Conservation (phyloP, 2,888 invertebrate genomes). For the Petrophora chlorosata region DNA sequence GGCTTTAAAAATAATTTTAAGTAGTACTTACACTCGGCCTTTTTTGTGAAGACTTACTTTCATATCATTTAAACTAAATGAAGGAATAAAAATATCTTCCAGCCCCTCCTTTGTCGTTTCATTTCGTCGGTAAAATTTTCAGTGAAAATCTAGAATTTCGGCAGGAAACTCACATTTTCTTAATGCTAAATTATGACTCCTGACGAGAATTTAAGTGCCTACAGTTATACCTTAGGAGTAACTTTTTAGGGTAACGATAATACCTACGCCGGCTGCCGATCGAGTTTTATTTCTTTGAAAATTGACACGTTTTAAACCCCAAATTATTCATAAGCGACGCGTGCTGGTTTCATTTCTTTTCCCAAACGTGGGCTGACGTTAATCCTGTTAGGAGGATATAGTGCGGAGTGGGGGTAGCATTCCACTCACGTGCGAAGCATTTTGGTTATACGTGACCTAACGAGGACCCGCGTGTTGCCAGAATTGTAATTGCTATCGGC, state of each 20-base stretch:
- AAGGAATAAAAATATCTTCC: no score
- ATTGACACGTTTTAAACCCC: slow-evolving; percentile 22
- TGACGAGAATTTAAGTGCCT: slow-evolving; percentile 18
- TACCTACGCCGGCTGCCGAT: not conserved
- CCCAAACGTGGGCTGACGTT: slow-evolving; percentile 48
- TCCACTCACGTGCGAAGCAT: slow-evolving; percentile 56
- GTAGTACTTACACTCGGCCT: no score
- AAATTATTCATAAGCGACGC: slow-evolving; percentile 36
- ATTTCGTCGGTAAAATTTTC: not conserved
- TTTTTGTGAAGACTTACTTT: no score
- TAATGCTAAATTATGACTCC: slow-evolving; percentile 12
- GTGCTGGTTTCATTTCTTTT: slow-evolving; percentile 34
- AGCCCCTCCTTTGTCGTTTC: no score
- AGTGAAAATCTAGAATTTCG: not conserved
- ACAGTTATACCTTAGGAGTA: slow-evolving; percentile 3
- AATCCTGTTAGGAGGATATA: slow-evolving; percentile 57
- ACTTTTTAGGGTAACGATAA: slow-evolving; percentile 12
- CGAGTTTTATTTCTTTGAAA: slow-evolving; percentile 10
- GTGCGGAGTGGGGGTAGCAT: no score
- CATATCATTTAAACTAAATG: no score
- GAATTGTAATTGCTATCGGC: slow-evolving; percentile 56
- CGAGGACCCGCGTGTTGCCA: slow-evolving; percentile 40
- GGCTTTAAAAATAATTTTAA: no score
- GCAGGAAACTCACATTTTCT: slow-evolving; percentile 5
- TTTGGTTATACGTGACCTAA: slow-evolving; percentile 57